These are phyloP conservation scores for Drosophila malerkotliana DNA, from an alignment of 1,140 invertebrate genomes.

Conservation along the genomic window DNA sequence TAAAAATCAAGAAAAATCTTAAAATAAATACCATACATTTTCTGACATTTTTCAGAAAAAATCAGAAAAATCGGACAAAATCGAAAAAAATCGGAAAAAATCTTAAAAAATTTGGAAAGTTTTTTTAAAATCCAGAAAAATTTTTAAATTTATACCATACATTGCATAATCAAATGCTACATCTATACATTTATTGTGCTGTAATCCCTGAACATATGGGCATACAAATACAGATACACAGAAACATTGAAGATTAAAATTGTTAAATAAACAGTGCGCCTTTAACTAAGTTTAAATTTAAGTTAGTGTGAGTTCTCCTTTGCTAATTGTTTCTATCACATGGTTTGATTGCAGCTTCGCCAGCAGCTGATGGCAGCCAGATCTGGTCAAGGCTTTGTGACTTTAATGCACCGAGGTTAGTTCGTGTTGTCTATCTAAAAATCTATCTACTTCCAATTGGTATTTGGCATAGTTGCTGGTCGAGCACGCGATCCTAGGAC, in stretches of 20 bases:
- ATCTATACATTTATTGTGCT: conserved; percentile 16
- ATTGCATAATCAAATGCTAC: conserved; percentile 4
- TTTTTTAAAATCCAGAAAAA: too few species aligned
- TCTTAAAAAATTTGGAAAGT: too few species aligned
- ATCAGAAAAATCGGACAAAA: too few species aligned
- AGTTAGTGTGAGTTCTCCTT: conserved; percentile 24
- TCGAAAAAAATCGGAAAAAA: too few species aligned
- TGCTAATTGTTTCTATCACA: conserved; percentile 57
- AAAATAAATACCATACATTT: too few species aligned
- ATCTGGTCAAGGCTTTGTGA: conserved; percentile 41
- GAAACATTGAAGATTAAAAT: conserved; percentile 15
- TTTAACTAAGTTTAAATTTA: conserved; percentile 54
- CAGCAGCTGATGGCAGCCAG: conserved; percentile 12
- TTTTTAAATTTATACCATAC: too few species aligned
- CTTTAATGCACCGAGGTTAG: conserved; percentile 69
- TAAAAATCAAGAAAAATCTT: too few species aligned
- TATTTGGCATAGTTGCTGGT: conserved; percentile 60
- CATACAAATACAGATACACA: conserved; percentile 12
- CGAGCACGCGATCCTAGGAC: background rate
- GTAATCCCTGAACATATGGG: conserved; percentile 13
- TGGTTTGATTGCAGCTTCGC: conserved; percentile 39
- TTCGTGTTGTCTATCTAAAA: conserved; percentile 35
- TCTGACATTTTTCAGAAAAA: too few species aligned
- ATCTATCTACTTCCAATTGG: conserved; percentile 25
- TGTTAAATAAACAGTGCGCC: conserved; percentile 33